Evolutionary conservation across 2,797 vertebrate genomes (phyloP), one percentile per base, ranked within the genome.

Genomic region (Hoplostethus atlanticus): DNA sequence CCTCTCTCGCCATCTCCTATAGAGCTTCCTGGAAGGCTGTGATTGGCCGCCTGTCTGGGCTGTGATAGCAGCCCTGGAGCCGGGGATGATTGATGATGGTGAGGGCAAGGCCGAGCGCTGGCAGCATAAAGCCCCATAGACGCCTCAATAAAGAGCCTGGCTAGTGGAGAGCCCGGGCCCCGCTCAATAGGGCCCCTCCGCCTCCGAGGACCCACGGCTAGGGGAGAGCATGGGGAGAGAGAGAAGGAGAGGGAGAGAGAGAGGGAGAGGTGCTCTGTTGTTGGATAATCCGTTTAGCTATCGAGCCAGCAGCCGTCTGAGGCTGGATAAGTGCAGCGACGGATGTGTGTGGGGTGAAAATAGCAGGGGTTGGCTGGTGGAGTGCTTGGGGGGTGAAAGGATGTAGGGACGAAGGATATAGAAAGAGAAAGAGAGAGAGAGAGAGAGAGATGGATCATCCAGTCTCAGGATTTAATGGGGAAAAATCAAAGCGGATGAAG

Each of bases 1-100:
- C 87, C 91, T 89, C 91, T 90, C 82, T 63, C 65, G 83, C 80
- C 79, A 63, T 93, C 89, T 91, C 83, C 94, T 93, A 90, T 94
- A 94, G 90, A 92, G 79, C 75, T 90, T 90, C 92, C 93, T 95
- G 94, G 94, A 96, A 94, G 93, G 92, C 96, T 92, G 95, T 93
- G 96, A 93, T 93, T 98, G 96, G 97, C 97, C 85, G 95, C 92
- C 93, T 96, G 97, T 97, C 93, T 90, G 91, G 85, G 87, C 95
- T 92, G 93, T 94, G 96, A 96, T 94, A 96, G 94, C 94, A 94
- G 95, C 95, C 96, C 93, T 94, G 93, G 95, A 95, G 95, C 93
- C 93, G 68, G 73, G 95, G 95, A 98, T 99, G 98, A 99, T 99
- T 99, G 98, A 99, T 99, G 98, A 98, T 90, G 95, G 94, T 88